Evolutionary conservation across 1,140 invertebrate genomes (phyloP), one percentile per base, ranked within the genome.

Genomic region (Drosophila serrata): DNA sequence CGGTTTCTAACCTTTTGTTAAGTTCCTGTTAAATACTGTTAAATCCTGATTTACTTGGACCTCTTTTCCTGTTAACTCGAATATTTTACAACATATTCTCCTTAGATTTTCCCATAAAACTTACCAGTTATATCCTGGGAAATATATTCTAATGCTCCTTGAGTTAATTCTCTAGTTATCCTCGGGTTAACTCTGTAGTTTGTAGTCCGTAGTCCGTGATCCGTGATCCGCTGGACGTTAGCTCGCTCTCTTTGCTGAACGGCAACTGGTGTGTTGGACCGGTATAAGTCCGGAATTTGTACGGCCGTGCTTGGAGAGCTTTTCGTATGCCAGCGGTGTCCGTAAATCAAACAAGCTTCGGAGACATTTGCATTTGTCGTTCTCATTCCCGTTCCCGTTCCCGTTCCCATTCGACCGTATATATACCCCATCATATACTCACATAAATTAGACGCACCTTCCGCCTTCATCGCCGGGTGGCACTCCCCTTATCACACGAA

Each of bases 361-460:
- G 61, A 53, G 61, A 53, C 65, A 69, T 69, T 69, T 69, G 65
- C 65, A 69, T 69, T 69, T 68, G 12, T 35, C 35, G 43, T 42
- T 33, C 17, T 19, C 43, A 35, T 37, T 42, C 40, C n/a, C n/a
- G 8, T 3, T 31, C 29, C 8, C 31, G 3, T 24, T 24, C 24
- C 24, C 24, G 24, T 24, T 24, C 24, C 24, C 24, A 4, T 24
- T 17, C 13, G 42, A 59, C 8, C 27, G 31, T 33, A 3, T 17
- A 19, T 15, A 37, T 24, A 31, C 29, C n/a, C 22, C 22, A 11
- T 22, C 22, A 22, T 65, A 51, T 31, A 68, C 65, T 31, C 65
- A 70, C 64, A 72, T 72, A 72, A 72, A 72, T 72, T 72, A 72
- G 68, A 72, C 51, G 68, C 68, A 72, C 68, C 68, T 72, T 72